Evolutionary conservation across 2,113 vertebrate species (phyloP), one percentile per base, ranked within the genome.

Genomic region (Anser brachyrhynchus): DNA sequence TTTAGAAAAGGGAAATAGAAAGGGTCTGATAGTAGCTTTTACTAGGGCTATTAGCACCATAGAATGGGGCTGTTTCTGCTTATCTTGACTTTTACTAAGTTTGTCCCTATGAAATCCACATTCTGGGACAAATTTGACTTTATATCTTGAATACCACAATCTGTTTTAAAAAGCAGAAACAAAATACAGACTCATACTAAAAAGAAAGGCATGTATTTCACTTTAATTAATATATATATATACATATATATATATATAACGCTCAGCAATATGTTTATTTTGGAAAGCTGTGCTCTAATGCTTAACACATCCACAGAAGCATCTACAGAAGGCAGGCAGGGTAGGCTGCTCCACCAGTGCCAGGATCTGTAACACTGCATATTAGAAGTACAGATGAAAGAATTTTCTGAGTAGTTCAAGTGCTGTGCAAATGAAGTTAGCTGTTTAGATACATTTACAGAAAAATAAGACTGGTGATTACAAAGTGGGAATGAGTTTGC

Each of bases 401-500:
- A 85, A 33, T 70, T 71, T 89, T 92, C 55, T 61, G 58, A 84
- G 54, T 52, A 80, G 89, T 43, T 84, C 79, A 55, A 51, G 33
- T 77, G 28, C 28, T 33, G 35, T 46, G 31, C 73, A 67, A 78
- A 88, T 23, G 19, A 78, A 94, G 35, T 61, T 54, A 58, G 26
- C 41, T 58, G 43, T 49, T 58, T 57, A 89, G 44, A 28, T 22
- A 15, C 12, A 28, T 39, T 79, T 62, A 39, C 26, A 41, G 83
- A 91, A 89, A 39, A 39, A 89, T 87, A 44, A 87, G 29, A 16
- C 33, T 95, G 44, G n/a, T 64, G 81, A 78, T 90, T 84, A 87
- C 52, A 66, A 74, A 92, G 64, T 57, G 31, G n/a, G 65, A 80
- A 71, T 52, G 49, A 76, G 79, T 66, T 87, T 88, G 62, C 44